Evolutionary conservation across 1,140 invertebrate genomes (phyloP).

Genomic region (Nasonia vitripennis): DNA sequence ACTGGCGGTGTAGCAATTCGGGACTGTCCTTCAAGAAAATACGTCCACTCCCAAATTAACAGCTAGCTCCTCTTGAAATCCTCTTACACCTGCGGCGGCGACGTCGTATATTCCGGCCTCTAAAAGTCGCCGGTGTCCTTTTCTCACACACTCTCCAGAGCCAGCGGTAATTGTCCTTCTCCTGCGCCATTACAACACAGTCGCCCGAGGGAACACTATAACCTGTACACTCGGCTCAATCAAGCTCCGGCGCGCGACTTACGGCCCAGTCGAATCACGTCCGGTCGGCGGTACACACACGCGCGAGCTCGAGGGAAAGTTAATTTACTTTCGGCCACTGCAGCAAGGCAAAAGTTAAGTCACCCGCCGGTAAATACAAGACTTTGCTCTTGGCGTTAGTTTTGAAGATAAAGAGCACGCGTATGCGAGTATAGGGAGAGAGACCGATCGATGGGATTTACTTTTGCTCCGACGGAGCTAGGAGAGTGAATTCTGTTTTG

Average conservation of each 20-base stretch:
- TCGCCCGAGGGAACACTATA: not conserved
- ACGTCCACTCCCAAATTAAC: too few relatives aligned
- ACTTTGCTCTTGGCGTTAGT: not conserved
- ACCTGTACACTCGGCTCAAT: slow-evolving; percentile 23
- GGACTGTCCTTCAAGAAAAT: too few relatives aligned
- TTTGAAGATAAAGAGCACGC: not conserved
- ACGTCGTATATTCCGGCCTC: too few relatives aligned
- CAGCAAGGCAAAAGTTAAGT: slow-evolving; percentile 29
- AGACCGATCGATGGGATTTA: not conserved
- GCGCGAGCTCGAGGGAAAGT: not conserved
- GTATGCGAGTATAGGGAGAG: not conserved
- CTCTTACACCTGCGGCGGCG: too few relatives aligned
- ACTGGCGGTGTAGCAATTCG: too few relatives aligned
- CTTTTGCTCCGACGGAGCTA: not conserved
- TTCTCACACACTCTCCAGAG: too few relatives aligned
- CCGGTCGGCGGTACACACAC: not conserved
- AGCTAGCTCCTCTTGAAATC: too few relatives aligned
- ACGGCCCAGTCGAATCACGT: slow-evolving; percentile 36
- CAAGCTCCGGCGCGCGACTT: slow-evolving; percentile 3
- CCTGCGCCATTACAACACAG: too few relatives aligned
- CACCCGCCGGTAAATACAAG: slow-evolving; percentile 9
- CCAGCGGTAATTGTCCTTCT: too few relatives aligned
- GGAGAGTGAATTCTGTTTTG: slow-evolving; percentile 1
- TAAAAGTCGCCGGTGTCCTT: too few relatives aligned
- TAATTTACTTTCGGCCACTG: slow-evolving; percentile 6